phyloP scores from a whole-genome alignment of 2,888 invertebrate genomes.

The Sinhomidia bicolor region DNA sequence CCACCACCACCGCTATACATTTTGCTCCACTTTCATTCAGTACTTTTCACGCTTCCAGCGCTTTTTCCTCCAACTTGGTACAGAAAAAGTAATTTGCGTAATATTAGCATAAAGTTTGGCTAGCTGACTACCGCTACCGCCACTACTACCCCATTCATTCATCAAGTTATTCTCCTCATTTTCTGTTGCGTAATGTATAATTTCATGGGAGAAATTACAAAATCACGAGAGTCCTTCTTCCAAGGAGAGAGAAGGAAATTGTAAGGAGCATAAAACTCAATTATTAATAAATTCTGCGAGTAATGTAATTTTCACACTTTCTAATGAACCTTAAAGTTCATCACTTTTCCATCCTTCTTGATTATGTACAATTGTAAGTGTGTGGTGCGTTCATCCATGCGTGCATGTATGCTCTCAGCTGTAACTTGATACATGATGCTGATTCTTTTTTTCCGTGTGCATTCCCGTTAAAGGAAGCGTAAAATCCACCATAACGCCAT shows the following conservation, averaged over 20 bases:
- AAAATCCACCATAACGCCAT: slow-evolving; percentile 10
- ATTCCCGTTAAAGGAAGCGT: not conserved
- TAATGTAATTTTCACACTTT: slow-evolving; percentile 55
- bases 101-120: not conserved
- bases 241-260: not conserved
- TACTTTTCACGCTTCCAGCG: slow-evolving; percentile 23
- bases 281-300: slow-evolving; percentile 44
- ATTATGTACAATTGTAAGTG: slow-evolving; percentile 21
- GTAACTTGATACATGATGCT: not conserved
- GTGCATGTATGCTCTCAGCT: not conserved
- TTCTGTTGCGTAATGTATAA: not conserved
- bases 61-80: not conserved
- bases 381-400: slow-evolving; percentile 1
- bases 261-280: not conserved
- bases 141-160: not conserved
- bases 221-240: not conserved
- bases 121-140: no score
- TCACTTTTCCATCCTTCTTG: not conserved
- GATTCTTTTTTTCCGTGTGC: not conserved
- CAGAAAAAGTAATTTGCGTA: slow-evolving; percentile 25
- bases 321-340: slow-evolving; percentile 46
- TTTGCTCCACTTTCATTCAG: not conserved
- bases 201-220: not conserved
- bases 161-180: no score
- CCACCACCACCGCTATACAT: no score